Base-by-base conservation (phyloP, 1,140 invertebrate genomes). In the Popillia japonica region DNA sequence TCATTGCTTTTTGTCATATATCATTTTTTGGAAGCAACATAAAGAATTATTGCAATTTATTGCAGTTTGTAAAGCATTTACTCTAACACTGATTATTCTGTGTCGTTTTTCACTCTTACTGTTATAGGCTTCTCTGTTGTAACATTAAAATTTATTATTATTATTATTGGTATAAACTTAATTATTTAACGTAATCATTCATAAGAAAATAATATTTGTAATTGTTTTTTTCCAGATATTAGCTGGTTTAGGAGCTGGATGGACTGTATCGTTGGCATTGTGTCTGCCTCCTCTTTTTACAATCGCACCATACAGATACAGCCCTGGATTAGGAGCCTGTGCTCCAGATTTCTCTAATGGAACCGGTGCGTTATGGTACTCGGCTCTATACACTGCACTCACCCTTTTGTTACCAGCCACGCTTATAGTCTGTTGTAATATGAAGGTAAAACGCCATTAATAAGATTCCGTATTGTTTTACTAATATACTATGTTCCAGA, bases 381-480 rank as follows among this genome's bases (percentile, higher is more conserved):
- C 91, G 23, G 84, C 90, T 44, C 78, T 92, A 11, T 94, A 94
- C 85, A 90, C 91, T 3, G 83, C 90, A 1, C 81, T 93, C 11
- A 92, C 92, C 4, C 84, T 95, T 17, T 84, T 92, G 0, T 82
- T 95, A 27, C 94, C 94, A 4, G 90, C 91, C 0, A 85, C 90
- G 10, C 86, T 94, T 14, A 92, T 95, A 20, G 89, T 94, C 2
- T 87, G 91, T 23, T 94, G 93, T 85, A 95, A 94, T 84, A 85
- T 94, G 22, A 92, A 91, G 86, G 89, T 90, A 82, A 81, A 40
- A 7, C 8, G 10, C 7, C 7, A 20, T 14, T 11, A 40, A 10
- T 44, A 10, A 11, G 27, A 48, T 72, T 77, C 68, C 34, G 1
- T 7, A 20, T 68, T n/a, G 41, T 74, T 20, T 17, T 40, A 27